Conservation (phyloP, 2,113 vertebrate genomes). For the Lutjanus erythropterus region DNA sequence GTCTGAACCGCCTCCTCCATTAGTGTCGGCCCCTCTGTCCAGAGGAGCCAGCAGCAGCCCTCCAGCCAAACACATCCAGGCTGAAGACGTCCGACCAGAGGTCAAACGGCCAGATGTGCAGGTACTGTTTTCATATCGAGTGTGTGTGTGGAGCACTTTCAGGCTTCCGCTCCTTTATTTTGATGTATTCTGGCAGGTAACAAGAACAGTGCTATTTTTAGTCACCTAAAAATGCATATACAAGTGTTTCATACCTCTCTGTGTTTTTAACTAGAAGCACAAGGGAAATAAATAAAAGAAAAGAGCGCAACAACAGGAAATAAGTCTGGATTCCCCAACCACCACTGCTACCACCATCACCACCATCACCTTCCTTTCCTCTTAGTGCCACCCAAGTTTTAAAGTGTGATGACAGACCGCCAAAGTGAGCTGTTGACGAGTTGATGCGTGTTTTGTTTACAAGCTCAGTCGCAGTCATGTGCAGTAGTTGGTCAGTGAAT, state of each 20-base stretch:
- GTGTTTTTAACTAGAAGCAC: neutral
- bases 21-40: constrained; percentile 58
- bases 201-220: constrained; percentile 15
- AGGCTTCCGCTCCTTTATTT: neutral
- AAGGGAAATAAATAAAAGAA: neutral
- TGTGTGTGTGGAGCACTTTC: neutral
- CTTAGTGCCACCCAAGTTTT: constrained; percentile 3
- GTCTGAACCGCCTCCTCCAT: constrained; percentile 58
- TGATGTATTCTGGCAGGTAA: neutral
- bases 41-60: constrained; percentile 72
- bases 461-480: constrained; percentile 6
- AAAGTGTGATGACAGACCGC: constrained; percentile 20
- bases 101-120: constrained; percentile 73
- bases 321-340: neutral
- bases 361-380: neutral
- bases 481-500: neutral
- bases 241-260: neutral
- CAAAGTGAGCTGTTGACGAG: neutral
- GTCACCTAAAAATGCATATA: constrained; percentile 8
- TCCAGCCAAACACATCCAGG: constrained; percentile 64
- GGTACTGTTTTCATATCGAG: constrained; percentile 53
- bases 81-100: constrained; percentile 72
- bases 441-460: constrained; percentile 10
- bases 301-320: neutral
- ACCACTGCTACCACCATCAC: neutral